These are phyloP conservation scores for Propithecus deckenii DNA, from an alignment of 2,797 vertebrate species.

Conservation along the genomic window DNA sequence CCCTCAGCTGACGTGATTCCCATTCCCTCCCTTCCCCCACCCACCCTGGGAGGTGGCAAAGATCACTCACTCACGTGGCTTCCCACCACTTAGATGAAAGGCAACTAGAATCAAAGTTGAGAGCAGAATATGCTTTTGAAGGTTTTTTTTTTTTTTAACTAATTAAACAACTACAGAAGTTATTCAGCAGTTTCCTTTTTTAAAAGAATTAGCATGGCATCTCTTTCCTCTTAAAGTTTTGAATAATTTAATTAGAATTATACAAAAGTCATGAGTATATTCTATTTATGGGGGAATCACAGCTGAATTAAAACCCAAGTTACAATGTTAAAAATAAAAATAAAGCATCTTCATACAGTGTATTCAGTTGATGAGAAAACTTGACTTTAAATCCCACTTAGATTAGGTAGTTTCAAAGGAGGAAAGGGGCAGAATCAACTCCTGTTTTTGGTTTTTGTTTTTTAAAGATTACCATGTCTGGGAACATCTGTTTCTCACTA, in stretches of 20 bases:
- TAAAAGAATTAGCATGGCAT: conserved; percentile 50
- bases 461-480: neutral
- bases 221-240: conserved; percentile 61
- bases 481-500: neutral
- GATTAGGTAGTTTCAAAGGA: neutral
- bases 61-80: conserved; percentile 67
- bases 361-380: neutral
- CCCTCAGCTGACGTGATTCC: conserved; percentile 82
- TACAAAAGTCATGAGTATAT: conserved; percentile 73
- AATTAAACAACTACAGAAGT: conserved; percentile 59
- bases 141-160: neutral
- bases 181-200: conserved; percentile 52
- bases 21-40: conserved; percentile 10
- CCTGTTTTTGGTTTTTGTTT: neutral
- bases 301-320: conserved; percentile 51
- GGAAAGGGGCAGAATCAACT: too few relatives aligned
- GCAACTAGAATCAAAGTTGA: conserved; percentile 52
- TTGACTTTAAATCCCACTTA: neutral
- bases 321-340: conserved; percentile 67
- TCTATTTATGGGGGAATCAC: conserved; percentile 56
- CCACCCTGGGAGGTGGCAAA: neutral
- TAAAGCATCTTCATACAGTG: neutral
- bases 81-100: conserved; percentile 73
- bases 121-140: neutral
- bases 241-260: conserved; percentile 76